Evolutionary conservation across 2,797 vertebrate species (phyloP).

Genomic region (Phataginus tricuspis): DNA sequence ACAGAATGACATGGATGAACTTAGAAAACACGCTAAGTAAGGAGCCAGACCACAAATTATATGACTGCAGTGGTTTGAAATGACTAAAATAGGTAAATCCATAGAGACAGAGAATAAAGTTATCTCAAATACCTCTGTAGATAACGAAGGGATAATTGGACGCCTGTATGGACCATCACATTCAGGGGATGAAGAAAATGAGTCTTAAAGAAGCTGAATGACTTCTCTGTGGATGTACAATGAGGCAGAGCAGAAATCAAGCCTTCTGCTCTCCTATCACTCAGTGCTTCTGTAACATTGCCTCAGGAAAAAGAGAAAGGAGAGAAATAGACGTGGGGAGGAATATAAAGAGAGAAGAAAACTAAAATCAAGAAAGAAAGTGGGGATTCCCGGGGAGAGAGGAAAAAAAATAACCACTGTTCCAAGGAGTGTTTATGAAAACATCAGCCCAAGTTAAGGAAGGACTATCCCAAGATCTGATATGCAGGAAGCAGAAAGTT

Average conservation of each 20-base stretch:
- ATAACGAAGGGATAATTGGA: neutral
- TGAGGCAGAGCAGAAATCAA: neutral
- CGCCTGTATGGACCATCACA: neutral
- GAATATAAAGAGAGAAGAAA: neutral
- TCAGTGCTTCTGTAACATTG: neutral
- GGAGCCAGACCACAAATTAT: neutral
- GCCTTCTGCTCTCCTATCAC: no score
- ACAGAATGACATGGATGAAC: neutral
- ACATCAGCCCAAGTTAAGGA: neutral
- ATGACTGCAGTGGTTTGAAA: neutral
- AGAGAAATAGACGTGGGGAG: neutral
- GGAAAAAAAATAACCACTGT: neutral
- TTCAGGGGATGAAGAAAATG: neutral
- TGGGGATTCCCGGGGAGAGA: neutral
- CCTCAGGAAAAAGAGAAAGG: neutral
- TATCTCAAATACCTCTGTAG: neutral
- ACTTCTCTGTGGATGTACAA: accelerated
- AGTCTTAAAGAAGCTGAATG: neutral
- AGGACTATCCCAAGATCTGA: neutral
- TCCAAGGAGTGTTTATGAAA: neutral
- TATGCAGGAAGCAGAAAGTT: neutral
- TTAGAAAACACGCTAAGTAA: neutral
- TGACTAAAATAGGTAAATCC: neutral
- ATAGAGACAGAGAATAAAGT: neutral
- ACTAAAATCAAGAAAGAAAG: neutral